phyloP scores from a whole-genome alignment of 2,113 vertebrate species.

The Xiphophorus maculatus region DNA sequence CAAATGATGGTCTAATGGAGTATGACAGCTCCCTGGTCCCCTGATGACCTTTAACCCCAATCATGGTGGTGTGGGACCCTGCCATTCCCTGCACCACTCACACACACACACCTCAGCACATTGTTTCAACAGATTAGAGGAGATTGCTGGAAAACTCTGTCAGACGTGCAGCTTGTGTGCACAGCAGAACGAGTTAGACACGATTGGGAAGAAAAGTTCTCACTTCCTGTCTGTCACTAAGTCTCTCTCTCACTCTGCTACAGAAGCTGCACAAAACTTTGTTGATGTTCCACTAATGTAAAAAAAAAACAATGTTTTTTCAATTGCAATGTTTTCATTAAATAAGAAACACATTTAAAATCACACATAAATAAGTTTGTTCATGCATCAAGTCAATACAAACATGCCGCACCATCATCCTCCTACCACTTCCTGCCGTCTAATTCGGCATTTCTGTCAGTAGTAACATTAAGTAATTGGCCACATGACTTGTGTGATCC shows the following conservation, averaged over 20 bases:
- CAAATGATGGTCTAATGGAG: conserved; percentile 72
- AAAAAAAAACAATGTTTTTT: no score
- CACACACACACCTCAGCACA: conserved; percentile 64
- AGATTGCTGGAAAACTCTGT: conserved; percentile 68
- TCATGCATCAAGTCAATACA: no score
- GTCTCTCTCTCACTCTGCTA: not conserved
- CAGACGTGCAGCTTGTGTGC: conserved; percentile 67
- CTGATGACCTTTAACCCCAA: conserved; percentile 72
- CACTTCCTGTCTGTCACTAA: conserved; percentile 19
- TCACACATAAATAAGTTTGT: no score
- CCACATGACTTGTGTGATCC: no score
- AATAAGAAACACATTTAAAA: no score
- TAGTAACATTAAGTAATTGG: no score
- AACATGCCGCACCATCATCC: no score
- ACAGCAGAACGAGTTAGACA: conserved; percentile 49
- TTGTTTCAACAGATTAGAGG: conserved; percentile 76
- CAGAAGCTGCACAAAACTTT: no score
- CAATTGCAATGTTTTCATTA: no score
- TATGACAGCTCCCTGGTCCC: conserved; percentile 79
- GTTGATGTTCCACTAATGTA: no score
- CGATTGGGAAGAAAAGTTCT: conserved; percentile 12
- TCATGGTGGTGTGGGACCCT: conserved; percentile 72
- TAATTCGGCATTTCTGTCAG: no score
- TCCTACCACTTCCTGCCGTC: no score
- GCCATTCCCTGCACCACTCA: conserved; percentile 44